phyloP scores from a whole-genome alignment of 2,888 invertebrate genomes.

The Cylloceria caligata region DNA sequence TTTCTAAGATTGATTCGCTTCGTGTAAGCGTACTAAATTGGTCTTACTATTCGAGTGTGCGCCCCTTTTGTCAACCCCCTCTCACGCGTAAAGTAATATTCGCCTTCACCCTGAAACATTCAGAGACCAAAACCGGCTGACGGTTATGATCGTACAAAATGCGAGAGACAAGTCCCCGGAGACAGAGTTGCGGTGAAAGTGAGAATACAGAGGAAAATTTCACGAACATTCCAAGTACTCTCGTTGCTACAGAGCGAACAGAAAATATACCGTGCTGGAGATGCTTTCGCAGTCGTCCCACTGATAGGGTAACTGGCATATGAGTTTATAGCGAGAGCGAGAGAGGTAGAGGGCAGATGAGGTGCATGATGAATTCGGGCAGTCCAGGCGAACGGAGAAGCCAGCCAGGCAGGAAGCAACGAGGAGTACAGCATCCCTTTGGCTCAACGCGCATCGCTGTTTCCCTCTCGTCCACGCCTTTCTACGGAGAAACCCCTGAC shows the following conservation, averaged over 20 bases:
- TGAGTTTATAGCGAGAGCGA: slow-evolving; percentile 55
- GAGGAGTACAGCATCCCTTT: slow-evolving; percentile 58
- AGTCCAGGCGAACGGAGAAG: slow-evolving; percentile 48
- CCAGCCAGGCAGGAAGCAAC: slow-evolving; percentile 61
- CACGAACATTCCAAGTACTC: slow-evolving; percentile 57
- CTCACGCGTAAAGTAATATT: slow-evolving; percentile 21
- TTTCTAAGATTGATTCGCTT: neutral
- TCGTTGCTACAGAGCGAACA: slow-evolving; percentile 32
- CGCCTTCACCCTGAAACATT: slow-evolving; percentile 45
- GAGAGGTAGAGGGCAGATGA: slow-evolving; percentile 45
- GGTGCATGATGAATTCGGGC: slow-evolving; percentile 55
- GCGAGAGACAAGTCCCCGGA: slow-evolving; percentile 49
- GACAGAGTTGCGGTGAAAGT: slow-evolving; percentile 53
- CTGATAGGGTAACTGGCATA: slow-evolving; percentile 27
- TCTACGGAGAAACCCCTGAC: slow-evolving; percentile 67
- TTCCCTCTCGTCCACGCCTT: no score
- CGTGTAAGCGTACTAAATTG: neutral
- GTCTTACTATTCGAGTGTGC: neutral
- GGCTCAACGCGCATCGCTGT: no score
- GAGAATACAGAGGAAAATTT: slow-evolving; percentile 60
- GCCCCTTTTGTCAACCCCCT: neutral
- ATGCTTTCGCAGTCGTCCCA: slow-evolving; percentile 49
- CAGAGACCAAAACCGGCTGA: slow-evolving; percentile 10
- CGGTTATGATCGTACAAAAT: slow-evolving; percentile 12
- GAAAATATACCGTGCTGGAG: slow-evolving; percentile 21